Conservation (phyloP, 2,888 invertebrate genomes). For the Aleiodes testaceus region DNA sequence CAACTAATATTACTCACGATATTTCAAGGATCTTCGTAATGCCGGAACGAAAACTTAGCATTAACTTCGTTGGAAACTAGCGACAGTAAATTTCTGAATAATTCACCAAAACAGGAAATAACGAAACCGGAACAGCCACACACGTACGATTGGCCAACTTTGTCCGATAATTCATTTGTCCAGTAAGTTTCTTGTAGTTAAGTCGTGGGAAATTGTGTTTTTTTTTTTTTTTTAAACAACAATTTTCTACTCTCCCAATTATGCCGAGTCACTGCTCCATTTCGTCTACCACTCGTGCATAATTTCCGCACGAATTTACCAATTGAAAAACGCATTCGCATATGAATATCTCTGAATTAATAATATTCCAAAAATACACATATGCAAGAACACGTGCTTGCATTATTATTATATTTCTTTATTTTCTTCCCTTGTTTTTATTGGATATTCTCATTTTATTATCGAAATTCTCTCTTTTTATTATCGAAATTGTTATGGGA, state of each 20-base stretch:
- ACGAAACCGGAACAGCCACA: no score
- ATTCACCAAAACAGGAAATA: no score
- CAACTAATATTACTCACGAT: no score
- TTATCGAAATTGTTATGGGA: slow-evolving; percentile 15
- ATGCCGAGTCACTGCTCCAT: not conserved
- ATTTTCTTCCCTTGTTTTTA: not conserved
- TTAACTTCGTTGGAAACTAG: no score
- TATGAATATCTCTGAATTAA: no score
- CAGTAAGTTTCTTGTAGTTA: not conserved
- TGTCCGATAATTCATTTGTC: slow-evolving; percentile 18
- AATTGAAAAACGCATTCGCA: no score
- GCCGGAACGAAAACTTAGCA: no score
- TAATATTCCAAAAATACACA: no score
- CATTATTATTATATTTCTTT: not conserved
- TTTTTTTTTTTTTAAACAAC: not conserved
- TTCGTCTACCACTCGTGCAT: not conserved
- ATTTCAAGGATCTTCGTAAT: no score
- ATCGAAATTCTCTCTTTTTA: slow-evolving; percentile 1
- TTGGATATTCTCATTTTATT: slow-evolving; percentile 1
- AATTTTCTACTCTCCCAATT: not conserved
- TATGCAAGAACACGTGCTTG: no score
- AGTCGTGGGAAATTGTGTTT: not conserved
- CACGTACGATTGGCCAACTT: slow-evolving; percentile 15
- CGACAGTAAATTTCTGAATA: no score
- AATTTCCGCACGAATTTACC: no score